Evolutionary conservation across 2,113 vertebrate genomes (phyloP).

Genomic region (Syngnathoides biaculeatus): DNA sequence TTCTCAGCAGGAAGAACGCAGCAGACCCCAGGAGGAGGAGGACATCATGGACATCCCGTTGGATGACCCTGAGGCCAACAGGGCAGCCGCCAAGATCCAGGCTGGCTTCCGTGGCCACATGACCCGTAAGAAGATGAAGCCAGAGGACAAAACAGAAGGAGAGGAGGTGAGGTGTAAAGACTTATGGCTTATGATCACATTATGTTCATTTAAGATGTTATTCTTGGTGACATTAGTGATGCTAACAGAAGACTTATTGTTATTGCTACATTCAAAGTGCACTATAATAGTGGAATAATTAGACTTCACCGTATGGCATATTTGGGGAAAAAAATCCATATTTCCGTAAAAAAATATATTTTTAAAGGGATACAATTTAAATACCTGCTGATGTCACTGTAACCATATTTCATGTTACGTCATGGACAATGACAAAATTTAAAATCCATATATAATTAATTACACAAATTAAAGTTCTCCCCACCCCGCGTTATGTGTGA

Average conservation of each 20-base stretch:
- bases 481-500: constrained; percentile 40
- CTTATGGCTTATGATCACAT: constrained; percentile 29
- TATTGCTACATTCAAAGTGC: not conserved
- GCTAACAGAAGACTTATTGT: constrained; percentile 2
- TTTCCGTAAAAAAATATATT: too few species aligned
- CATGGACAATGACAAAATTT: constrained; percentile 20
- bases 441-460: constrained; percentile 49
- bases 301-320: not conserved
- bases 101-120: constrained; percentile 97
- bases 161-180: constrained; percentile 80
- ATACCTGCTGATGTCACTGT: not conserved
- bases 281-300: not conserved
- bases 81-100: constrained; percentile 96
- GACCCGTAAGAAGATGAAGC: constrained; percentile 99
- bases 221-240: constrained; percentile 28
- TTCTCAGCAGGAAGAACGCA: constrained; percentile 83
- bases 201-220: constrained; percentile 24
- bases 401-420: not conserved
- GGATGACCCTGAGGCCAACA: constrained; percentile 93
- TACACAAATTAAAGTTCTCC: constrained; percentile 37
- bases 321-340: not conserved
- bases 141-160: constrained; percentile 81
- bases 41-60: constrained; percentile 96
- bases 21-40: constrained; percentile 85
- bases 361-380: not conserved